Percentiles rank a stretch among this genome's conserved stretches.
Evolutionary conservation across 2,888 invertebrate genomes (phyloP).

Genomic region (Harpagoxenus sublaevis): DNA sequence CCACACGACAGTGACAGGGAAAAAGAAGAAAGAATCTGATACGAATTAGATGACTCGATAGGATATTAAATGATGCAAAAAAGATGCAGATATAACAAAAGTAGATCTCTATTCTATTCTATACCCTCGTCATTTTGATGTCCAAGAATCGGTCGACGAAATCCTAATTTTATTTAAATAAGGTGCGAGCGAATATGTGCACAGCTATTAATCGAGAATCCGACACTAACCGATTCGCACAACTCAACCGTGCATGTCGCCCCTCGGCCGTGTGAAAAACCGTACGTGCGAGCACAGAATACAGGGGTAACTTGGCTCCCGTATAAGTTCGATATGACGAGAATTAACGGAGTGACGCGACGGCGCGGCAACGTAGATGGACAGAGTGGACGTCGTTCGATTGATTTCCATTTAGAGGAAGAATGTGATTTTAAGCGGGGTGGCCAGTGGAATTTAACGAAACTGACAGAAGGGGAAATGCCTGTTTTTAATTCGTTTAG

Average conservation of each 20-base stretch:
- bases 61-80: conserved; percentile 15
- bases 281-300: conserved; percentile 12
- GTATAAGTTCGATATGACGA: conserved; percentile 56
- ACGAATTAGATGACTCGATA: neutral
- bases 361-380: neutral
- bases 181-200: neutral
- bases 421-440: conserved; percentile 39
- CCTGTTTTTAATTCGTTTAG: conserved; percentile 40
- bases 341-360: conserved; percentile 43
- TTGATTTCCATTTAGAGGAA: conserved; percentile 49
- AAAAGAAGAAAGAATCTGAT: neutral
- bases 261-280: conserved; percentile 16
- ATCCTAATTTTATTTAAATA: neutral
- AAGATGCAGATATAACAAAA: neutral
- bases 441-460: conserved; percentile 5
- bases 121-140: neutral
- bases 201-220: neutral
- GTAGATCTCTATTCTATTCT: neutral
- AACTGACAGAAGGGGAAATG: conserved; percentile 28
- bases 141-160: neutral
- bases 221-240: neutral
- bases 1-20: conserved; percentile 22
- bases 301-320: conserved; percentile 1
- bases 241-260: conserved; percentile 27
- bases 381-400: conserved; percentile 33